A percentile compares a stretch with the other conserved stretches of the same genome.
phyloP scores from a whole-genome alignment of 2,113 vertebrate species.

The Sula dactylatra region DNA sequence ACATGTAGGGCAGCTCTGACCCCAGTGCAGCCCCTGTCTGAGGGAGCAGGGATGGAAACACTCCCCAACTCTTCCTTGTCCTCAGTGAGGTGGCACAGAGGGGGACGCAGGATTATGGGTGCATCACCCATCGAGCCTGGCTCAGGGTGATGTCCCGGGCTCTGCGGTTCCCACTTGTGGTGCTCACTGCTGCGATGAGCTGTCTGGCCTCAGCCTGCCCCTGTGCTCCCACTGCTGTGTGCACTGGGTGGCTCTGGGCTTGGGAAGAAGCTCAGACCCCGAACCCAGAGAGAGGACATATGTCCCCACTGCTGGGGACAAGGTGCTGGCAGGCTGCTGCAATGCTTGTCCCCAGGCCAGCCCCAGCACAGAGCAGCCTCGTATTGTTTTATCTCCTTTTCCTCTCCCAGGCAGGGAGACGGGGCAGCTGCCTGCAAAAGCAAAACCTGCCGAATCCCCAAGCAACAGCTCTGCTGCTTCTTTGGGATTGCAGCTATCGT shows the following conservation, averaged over 20 bases:
- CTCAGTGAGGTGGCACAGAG: background rate
- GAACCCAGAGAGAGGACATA: background rate
- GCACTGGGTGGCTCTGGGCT: background rate
- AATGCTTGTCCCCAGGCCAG: background rate
- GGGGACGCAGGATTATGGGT: background rate
- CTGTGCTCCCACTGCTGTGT: background rate
- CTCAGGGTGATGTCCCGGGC: background rate
- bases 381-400: background rate
- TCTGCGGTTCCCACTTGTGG: rapidly evolving
- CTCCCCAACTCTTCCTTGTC: background rate
- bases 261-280: background rate
- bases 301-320: background rate
- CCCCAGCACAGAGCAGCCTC: rapidly evolving
- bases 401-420: background rate
- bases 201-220: rapidly evolving
- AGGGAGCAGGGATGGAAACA: background rate
- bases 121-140: background rate
- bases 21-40: background rate
- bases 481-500: background rate
- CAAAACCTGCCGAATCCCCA: background rate
- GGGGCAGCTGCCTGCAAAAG: background rate
- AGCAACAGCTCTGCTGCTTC: background rate
- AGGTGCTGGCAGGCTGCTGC: background rate
- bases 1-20: rapidly evolving
- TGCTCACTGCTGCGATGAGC: background rate